Evolutionary conservation across 2,888 invertebrate genomes (phyloP).

Genomic region (Antheraea yamamai): DNA sequence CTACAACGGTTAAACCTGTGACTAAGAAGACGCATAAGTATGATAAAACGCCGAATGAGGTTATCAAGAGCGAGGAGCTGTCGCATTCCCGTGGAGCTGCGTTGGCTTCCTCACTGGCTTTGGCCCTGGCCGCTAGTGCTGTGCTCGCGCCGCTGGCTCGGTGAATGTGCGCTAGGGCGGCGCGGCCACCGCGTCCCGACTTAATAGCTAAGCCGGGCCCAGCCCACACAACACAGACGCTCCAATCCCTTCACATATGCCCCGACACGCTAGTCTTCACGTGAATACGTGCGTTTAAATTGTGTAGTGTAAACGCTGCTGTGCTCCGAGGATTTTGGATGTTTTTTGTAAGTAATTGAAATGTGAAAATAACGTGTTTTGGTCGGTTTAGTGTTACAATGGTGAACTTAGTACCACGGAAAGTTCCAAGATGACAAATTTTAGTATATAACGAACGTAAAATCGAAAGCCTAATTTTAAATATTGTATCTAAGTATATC

Average conservation of each 20-base stretch:
- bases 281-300: constrained; percentile 52
- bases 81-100: constrained; percentile 84
- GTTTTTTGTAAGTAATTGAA: constrained; percentile 37
- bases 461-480: constrained; percentile 69
- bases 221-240: constrained; percentile 63
- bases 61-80: constrained; percentile 95
- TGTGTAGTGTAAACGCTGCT: constrained; percentile 38
- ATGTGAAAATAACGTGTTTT: constrained; percentile 27
- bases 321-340: constrained; percentile 48
- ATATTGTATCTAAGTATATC: constrained; percentile 62
- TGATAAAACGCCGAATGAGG: constrained; percentile 94
- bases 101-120: constrained; percentile 72
- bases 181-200: constrained; percentile 70
- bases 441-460: constrained; percentile 51
- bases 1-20: constrained; percentile 81
- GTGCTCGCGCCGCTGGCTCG: constrained; percentile 77
- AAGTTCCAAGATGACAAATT: constrained; percentile 35
- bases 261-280: constrained; percentile 75
- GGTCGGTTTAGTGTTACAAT: constrained; percentile 3
- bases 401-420: constrained; percentile 30
- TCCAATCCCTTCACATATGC: constrained; percentile 66
- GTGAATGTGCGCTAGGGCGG: constrained; percentile 79
- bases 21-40: constrained; percentile 92
- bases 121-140: constrained; percentile 73
- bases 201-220: constrained; percentile 73